Conservation (phyloP, 2,113 vertebrate genomes). For the Melanerpes formicivorus region DNA sequence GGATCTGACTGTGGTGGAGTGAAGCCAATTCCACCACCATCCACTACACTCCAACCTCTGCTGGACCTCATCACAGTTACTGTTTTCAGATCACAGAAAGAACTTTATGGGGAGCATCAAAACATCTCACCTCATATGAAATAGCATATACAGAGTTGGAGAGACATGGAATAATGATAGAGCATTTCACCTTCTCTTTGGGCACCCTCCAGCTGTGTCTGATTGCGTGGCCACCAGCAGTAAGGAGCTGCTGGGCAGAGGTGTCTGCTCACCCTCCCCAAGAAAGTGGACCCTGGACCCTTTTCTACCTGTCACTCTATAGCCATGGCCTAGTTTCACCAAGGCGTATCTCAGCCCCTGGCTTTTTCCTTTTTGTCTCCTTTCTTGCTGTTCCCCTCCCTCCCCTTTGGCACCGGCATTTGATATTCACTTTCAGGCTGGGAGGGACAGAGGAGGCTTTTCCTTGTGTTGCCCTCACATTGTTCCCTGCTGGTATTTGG, state of each 20-base stretch:
- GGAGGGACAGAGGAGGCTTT: constrained; percentile 45
- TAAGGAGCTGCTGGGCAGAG: not conserved
- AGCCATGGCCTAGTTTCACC: constrained; percentile 62
- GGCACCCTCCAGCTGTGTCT: not conserved
- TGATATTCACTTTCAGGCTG: constrained; percentile 41
- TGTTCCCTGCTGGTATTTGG: constrained; percentile 54
- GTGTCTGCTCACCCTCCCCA: not conserved
- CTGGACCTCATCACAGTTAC: not conserved
- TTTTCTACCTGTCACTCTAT: constrained; percentile 48
- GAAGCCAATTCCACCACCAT: not conserved
- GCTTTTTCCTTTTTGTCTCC: not conserved
- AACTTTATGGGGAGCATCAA: not conserved
- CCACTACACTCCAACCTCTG: not conserved
- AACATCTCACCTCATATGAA: not conserved
- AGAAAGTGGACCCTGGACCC: not conserved
- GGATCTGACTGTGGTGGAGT: not conserved
- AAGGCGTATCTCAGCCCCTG: not conserved
- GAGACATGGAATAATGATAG: not conserved
- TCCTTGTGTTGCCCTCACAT: constrained; percentile 32
- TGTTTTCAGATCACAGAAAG: not conserved
- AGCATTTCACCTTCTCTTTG: accelerated
- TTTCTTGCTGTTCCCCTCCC: not conserved
- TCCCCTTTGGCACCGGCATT: not conserved
- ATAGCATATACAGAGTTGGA: accelerated
- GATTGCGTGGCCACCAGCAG: accelerated